Percentiles rank a stretch among this genome's conserved stretches.
phyloP scores from a whole-genome alignment of 2,797 vertebrate species.

The Hirundo rustica region DNA sequence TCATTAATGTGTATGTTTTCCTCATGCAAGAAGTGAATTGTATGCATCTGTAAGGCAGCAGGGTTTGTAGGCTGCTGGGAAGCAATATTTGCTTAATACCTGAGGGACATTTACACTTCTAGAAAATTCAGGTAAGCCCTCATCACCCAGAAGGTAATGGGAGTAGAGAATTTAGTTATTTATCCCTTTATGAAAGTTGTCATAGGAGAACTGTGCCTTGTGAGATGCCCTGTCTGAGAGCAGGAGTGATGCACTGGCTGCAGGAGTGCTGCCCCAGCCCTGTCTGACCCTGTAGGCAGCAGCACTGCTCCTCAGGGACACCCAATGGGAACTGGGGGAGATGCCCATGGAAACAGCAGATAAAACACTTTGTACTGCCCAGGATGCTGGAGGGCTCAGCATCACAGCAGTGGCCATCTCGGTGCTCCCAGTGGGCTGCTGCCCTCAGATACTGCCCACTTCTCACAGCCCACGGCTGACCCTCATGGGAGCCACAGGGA shows the following conservation, averaged over 20 bases:
- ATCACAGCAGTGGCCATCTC: rapidly evolving
- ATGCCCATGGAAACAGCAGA: background rate
- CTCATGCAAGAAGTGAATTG: background rate
- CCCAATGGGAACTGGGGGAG: rapidly evolving
- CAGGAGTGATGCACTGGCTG: rapidly evolving
- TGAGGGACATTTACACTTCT: background rate
- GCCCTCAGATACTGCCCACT: rapidly evolving
- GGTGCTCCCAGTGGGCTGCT: background rate
- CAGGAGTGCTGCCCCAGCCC: background rate
- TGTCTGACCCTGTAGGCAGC: background rate
- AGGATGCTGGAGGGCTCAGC: background rate
- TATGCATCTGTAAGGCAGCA: background rate
- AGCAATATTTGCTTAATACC: background rate
- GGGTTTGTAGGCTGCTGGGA: background rate
- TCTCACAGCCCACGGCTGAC: background rate
- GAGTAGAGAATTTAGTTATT: background rate
- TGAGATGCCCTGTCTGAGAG: background rate
- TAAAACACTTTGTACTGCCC: background rate
- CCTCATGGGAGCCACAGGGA: rapidly evolving
- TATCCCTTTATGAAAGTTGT: background rate
- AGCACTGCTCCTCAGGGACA: background rate
- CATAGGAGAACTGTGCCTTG: background rate
- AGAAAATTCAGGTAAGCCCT: background rate
- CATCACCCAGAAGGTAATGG: background rate
- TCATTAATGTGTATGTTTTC: conserved; percentile 51